These are phyloP conservation scores for Hemibagrus guttatus DNA, from an alignment of 2,797 vertebrate species.

Conservation along the genomic window DNA sequence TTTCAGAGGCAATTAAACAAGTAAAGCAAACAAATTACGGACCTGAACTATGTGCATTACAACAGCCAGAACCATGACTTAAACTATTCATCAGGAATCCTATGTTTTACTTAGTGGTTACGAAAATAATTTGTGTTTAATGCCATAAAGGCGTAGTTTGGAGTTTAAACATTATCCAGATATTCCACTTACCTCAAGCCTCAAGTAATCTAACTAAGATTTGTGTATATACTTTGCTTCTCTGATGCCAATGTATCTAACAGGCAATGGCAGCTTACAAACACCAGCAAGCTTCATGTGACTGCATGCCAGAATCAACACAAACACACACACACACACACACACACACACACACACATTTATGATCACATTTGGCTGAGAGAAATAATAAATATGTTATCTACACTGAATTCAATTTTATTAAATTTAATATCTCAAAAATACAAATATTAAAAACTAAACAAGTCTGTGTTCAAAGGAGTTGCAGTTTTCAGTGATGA, in stretches of 20 bases:
- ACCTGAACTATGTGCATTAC: neutral
- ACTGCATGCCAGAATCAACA: conserved; percentile 7
- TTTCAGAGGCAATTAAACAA: neutral
- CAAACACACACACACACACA: neutral
- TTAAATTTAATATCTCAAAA: neutral
- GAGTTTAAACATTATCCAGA: conserved; percentile 8
- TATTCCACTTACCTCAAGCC: neutral
- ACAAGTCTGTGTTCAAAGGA: neutral
- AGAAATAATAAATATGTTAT: neutral
- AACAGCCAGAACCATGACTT: neutral
- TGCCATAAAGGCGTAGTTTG: neutral
- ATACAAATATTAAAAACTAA: neutral
- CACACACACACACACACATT: neutral
- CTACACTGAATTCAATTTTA: neutral
- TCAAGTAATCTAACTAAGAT: conserved; percentile 2
- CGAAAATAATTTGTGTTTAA: conserved; percentile 1
- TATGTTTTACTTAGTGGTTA: neutral
- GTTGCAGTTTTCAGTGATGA: neutral
- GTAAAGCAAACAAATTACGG: neutral
- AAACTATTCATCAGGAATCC: neutral
- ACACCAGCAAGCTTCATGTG: neutral
- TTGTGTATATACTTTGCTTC: neutral
- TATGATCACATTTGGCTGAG: no score
- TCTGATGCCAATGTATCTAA: neutral
- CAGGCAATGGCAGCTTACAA: neutral